Percentiles rank a stretch among this genome's conserved stretches.
Evolutionary conservation across 2,888 invertebrate species (phyloP).

Genomic region (Drosophila colorata): DNA sequence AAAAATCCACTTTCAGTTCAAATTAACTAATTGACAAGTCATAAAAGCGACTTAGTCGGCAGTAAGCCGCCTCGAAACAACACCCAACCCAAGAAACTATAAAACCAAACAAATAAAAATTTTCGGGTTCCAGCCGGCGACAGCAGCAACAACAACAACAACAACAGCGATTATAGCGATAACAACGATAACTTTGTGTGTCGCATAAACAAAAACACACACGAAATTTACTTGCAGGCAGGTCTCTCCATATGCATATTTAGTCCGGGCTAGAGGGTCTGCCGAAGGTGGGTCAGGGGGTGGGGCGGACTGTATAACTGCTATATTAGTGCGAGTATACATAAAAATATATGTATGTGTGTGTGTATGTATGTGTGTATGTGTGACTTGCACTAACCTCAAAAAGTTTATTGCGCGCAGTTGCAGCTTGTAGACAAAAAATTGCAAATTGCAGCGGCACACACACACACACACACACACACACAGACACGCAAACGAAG

Average conservation of each 20-base stretch:
- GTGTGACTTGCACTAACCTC: conserved; percentile 68
- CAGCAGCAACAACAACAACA: conserved; percentile 12
- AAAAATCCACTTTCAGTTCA: conserved; percentile 25
- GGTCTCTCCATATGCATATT: conserved; percentile 35
- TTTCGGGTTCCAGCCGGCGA: conserved; percentile 29
- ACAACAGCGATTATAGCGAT: conserved; percentile 35
- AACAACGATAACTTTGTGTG: conserved; percentile 51
- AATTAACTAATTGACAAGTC: conserved; percentile 47
- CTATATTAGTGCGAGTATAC: conserved; percentile 48
- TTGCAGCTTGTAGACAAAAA: conserved; percentile 56
- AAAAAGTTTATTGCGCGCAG: conserved; percentile 75
- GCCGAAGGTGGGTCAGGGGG: neutral
- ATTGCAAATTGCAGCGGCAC: conserved; percentile 61
- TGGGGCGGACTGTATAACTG: conserved; percentile 28
- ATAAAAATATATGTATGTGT: conserved; percentile 24
- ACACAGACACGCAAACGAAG: conserved; percentile 21
- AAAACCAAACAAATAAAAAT: conserved; percentile 26
- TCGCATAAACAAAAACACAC: conserved; percentile 47
- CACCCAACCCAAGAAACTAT: conserved; percentile 22
- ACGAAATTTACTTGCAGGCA: conserved; percentile 24
- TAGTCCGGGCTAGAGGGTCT: neutral
- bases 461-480: conserved; percentile 45
- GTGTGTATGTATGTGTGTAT: conserved; percentile 14
- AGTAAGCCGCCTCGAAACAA: conserved; percentile 22
- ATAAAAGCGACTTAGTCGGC: conserved; percentile 33